Conservation (phyloP, 2,888 invertebrate species). For the Megastigmus dorsalis region DNA sequence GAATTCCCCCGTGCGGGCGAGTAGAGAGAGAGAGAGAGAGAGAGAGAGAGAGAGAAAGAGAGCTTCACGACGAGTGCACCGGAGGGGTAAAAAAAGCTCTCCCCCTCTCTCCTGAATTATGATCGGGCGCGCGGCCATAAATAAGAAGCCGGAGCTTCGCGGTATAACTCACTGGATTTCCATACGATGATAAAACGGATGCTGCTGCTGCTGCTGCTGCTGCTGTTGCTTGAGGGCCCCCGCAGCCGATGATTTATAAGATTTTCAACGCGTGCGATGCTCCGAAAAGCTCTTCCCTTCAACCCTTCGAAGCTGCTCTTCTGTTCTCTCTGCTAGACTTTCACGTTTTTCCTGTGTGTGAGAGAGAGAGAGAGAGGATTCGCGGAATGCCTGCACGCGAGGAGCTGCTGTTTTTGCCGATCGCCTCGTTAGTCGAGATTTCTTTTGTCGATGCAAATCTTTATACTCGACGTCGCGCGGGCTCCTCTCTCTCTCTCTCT, state of each 20-base stretch:
- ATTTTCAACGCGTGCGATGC: slow-evolving; percentile 58
- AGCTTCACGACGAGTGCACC: background rate
- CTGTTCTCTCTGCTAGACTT: too few relatives aligned
- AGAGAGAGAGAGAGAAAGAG: slow-evolving; percentile 4
- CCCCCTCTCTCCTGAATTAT: slow-evolving; percentile 59
- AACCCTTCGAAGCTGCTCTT: background rate
- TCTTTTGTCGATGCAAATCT: background rate
- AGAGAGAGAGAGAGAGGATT: background rate
- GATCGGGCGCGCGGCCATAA: slow-evolving; percentile 66
- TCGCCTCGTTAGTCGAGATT: slow-evolving; percentile 26
- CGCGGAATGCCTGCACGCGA: slow-evolving; percentile 12
- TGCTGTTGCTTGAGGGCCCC: background rate
- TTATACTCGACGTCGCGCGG: too few relatives aligned
- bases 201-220: slow-evolving; percentile 55
- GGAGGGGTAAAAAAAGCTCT: slow-evolving; percentile 9
- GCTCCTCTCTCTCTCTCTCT: too few relatives aligned
- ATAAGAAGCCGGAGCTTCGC: slow-evolving; percentile 67
- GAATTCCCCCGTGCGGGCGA: slow-evolving; percentile 39
- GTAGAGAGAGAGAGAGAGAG: slow-evolving; percentile 6
- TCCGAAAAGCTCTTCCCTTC: slow-evolving; percentile 39
- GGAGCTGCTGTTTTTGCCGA: too few relatives aligned
- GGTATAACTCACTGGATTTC: slow-evolving; percentile 72
- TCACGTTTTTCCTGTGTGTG: too few relatives aligned
- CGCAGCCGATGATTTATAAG: slow-evolving; percentile 63
- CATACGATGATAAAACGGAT: slow-evolving; percentile 72